Evolutionary conservation across 2,113 vertebrate genomes (phyloP).

Genomic region (Acrocephalus arundinaceus): DNA sequence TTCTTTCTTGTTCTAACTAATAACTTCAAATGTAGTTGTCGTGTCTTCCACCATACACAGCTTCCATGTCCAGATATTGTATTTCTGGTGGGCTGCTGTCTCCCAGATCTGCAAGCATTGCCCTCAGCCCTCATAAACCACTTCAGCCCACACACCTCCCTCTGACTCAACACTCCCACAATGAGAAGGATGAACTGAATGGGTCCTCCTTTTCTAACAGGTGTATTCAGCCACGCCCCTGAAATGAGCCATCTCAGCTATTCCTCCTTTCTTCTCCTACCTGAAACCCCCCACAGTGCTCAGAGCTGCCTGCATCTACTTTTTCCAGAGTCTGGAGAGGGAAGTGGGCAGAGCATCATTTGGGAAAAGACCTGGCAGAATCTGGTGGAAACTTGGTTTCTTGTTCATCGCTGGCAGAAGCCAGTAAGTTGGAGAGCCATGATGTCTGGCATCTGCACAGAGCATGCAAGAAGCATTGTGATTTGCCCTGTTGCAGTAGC

Average conservation of each 20-base stretch:
- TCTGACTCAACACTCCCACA: neutral
- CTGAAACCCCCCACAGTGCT: neutral
- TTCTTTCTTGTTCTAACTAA: neutral
- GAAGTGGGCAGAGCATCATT: neutral
- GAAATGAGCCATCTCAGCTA: neutral
- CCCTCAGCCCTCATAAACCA: neutral
- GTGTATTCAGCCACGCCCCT: neutral
- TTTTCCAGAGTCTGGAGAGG: neutral
- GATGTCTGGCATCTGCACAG: neutral
- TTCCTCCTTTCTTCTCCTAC: neutral
- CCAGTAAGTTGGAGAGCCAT: neutral
- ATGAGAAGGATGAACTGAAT: neutral
- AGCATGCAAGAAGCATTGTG: neutral
- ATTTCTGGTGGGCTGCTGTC: neutral
- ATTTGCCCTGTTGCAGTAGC: neutral
- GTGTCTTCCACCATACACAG: neutral
- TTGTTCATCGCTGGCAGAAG: neutral
- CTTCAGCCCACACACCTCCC: neutral
- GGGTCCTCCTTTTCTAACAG: neutral
- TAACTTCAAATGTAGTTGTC: neutral
- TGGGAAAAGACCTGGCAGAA: neutral
- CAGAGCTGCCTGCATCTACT: neutral
- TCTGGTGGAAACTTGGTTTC: neutral
- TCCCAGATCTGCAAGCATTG: neutral
- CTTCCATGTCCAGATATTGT: neutral